phyloP scores from a whole-genome alignment of 2,888 invertebrate species.

The Hyppa rectilinea region DNA sequence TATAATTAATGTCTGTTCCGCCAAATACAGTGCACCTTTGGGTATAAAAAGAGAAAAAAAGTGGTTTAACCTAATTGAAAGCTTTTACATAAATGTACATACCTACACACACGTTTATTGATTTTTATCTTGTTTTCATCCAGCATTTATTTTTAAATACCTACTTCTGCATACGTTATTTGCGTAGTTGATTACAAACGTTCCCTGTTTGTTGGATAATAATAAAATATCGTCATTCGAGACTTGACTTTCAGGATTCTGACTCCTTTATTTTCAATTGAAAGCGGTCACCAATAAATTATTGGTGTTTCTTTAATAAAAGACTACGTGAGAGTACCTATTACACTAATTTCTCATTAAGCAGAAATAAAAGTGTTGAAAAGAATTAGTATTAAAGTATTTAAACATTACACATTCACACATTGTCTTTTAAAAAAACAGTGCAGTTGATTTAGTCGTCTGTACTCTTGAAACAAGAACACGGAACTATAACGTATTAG shows the following conservation, averaged over 20 bases:
- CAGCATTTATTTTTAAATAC: no score
- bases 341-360: not conserved
- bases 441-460: slow-evolving; percentile 29
- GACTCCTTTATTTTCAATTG: not conserved
- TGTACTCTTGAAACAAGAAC: slow-evolving; percentile 59
- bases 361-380: not conserved
- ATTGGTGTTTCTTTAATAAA: not conserved
- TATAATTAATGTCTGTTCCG: slow-evolving; percentile 35
- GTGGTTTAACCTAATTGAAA: not conserved
- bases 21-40: slow-evolving; percentile 28
- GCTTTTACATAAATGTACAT: not conserved
- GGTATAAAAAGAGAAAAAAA: not conserved
- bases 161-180: no score
- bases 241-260: not conserved
- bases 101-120: no score
- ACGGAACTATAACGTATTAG: slow-evolving; percentile 75
- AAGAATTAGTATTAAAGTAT: not conserved
- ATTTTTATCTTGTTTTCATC: no score
- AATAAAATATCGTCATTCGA: not conserved
- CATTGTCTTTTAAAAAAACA: not conserved
- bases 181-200: no score
- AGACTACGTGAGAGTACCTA: no score
- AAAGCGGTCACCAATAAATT: not conserved
- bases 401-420: not conserved
- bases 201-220: no score